Evolutionary conservation across 35 echinoderm and acorn worm genomes (phyloP).

Genomic region (Hemicentrotus pulcherrimus): DNA sequence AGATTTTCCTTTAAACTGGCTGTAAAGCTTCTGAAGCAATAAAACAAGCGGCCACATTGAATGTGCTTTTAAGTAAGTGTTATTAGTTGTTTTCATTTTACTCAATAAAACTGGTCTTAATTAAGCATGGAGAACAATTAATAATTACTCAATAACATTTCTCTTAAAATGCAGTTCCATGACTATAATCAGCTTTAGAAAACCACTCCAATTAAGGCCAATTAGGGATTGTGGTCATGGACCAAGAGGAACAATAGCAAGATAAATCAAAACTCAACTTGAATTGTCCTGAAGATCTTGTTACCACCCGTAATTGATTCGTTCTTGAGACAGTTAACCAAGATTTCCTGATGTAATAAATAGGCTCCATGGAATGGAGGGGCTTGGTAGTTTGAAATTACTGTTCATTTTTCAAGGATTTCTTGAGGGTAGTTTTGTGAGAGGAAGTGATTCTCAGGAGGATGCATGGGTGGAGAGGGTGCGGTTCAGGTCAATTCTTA

Average conservation of each 20-base stretch:
- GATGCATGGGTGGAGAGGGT: neutral
- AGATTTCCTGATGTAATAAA: neutral
- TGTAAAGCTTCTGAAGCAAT: too few relatives aligned
- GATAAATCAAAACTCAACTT: neutral
- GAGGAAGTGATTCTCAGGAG: conserved; percentile 16
- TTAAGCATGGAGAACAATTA: neutral
- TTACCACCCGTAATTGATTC: neutral
- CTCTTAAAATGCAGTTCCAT: neutral
- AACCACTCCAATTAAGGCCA: neutral
- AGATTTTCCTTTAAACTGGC: too few relatives aligned
- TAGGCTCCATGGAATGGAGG: neutral
- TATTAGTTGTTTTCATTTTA: neutral
- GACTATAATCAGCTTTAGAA: neutral
- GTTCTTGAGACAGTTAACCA: neutral
- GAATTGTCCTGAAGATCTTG: neutral
- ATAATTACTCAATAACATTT: neutral
- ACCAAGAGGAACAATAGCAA: neutral
- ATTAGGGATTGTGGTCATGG: neutral
- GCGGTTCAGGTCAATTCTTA: neutral
- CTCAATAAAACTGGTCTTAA: neutral
- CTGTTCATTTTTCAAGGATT: neutral
- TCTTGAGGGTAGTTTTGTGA: neutral
- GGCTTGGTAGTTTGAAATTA: neutral
- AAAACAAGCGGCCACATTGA: neutral
- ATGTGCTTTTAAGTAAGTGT: neutral